Evolutionary conservation across 2,888 invertebrate species (phyloP).

Genomic region (Mayetiola destructor): DNA sequence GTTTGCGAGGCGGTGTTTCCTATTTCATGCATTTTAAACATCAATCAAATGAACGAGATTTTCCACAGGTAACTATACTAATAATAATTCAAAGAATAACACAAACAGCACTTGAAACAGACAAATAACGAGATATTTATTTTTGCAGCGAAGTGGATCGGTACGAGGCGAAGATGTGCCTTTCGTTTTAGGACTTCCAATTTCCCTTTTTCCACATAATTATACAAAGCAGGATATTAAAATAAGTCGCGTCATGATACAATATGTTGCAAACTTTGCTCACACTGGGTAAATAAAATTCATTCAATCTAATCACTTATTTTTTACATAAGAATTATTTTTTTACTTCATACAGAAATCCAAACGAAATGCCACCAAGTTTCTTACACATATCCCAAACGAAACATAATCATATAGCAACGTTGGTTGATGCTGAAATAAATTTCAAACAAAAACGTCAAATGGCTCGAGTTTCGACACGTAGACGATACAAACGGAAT

Average conservation of each 20-base stretch:
- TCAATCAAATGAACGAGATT: conserved; percentile 67
- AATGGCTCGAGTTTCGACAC: neutral
- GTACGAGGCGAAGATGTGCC: conserved; percentile 78
- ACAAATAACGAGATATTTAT: neutral
- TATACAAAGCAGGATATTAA: conserved; percentile 63
- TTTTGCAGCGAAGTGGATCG: conserved; percentile 55
- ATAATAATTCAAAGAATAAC: neutral
- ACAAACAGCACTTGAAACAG: neutral
- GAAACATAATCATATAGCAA: conserved; percentile 16
- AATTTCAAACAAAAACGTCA: conserved; percentile 10
- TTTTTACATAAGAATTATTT: neutral
- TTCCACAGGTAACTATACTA: conserved; percentile 60
- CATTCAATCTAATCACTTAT: neutral
- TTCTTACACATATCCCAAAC: conserved; percentile 22
- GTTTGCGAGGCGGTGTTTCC: conserved; percentile 60
- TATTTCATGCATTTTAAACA: conserved; percentile 82
- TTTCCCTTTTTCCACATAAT: conserved; percentile 56
- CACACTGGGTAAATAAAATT: conserved; percentile 59
- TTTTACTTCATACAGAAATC: neutral
- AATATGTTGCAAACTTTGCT: conserved; percentile 76
- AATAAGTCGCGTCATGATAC: conserved; percentile 63
- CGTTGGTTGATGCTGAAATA: neutral
- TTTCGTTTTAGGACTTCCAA: conserved; percentile 67
- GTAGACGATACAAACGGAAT: conserved; percentile 2
- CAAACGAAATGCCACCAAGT: conserved; percentile 24